Evolutionary conservation across 1,140 invertebrate genomes (phyloP).

Genomic region (Drosophila oshimai): DNA sequence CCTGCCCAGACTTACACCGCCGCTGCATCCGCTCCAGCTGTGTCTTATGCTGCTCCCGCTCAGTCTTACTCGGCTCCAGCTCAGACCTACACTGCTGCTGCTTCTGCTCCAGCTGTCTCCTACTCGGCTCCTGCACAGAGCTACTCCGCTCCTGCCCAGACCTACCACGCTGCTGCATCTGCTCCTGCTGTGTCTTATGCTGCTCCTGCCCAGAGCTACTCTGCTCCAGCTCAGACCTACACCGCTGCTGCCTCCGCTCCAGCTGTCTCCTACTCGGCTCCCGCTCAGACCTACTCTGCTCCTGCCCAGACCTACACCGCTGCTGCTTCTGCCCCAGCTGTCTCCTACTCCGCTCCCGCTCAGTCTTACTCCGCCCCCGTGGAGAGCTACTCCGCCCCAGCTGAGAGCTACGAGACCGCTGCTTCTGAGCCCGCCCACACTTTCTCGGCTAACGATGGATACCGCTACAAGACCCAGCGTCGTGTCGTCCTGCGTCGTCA

Average conservation of each 20-base stretch:
- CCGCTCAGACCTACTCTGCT: conserved; percentile 31
- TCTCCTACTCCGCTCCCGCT: conserved; percentile 26
- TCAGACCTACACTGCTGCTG: conserved; percentile 10
- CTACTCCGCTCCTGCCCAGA: conserved; percentile 15
- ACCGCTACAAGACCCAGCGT: conserved; percentile 74
- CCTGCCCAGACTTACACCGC: conserved; percentile 47
- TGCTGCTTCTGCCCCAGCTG: conserved; percentile 11
- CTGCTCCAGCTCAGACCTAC: conserved; percentile 38
- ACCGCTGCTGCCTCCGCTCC: conserved; percentile 24
- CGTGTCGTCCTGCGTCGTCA: conserved; percentile 59
- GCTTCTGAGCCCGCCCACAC: conserved; percentile 64
- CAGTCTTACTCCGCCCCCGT: conserved; percentile 20
- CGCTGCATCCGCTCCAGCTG: conserved; percentile 33
- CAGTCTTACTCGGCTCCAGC: conserved; percentile 23
- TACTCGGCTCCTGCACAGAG: conserved; percentile 19
- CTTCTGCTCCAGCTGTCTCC: conserved; percentile 12
- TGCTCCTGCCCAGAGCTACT: conserved; percentile 35
- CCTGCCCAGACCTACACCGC: not conserved
- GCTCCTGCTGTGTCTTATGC: conserved; percentile 39
- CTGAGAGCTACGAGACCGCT: conserved; percentile 52
- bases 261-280: conserved; percentile 14
- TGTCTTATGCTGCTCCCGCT: conserved; percentile 24
- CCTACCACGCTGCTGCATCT: conserved; percentile 48
- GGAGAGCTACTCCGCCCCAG: conserved; percentile 16
- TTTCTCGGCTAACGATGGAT: conserved; percentile 67